A percentile compares a stretch with the other conserved stretches of the same genome.
These are phyloP conservation scores for Synergus laeviventris DNA, from an alignment of 2,888 invertebrate species.

Conservation along the genomic window DNA sequence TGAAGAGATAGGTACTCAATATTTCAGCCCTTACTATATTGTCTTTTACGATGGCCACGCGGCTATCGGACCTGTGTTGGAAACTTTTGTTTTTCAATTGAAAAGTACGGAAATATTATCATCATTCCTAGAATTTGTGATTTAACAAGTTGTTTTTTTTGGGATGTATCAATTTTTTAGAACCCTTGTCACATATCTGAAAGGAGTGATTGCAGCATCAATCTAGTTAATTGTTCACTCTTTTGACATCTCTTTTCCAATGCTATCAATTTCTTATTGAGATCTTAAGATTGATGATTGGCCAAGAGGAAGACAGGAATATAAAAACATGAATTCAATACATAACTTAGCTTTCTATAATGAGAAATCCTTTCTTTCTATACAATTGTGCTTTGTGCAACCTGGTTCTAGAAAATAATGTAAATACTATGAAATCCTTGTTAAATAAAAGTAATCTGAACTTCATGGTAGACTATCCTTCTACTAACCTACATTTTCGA, in stretches of 20 bases:
- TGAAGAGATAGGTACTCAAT: neutral
- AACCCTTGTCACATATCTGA: no score
- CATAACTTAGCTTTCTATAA: neutral
- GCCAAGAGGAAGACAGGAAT: no score
- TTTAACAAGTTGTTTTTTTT: no score
- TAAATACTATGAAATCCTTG: neutral
- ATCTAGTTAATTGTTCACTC: neutral
- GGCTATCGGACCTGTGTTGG: constrained; percentile 58
- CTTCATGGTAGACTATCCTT: constrained; percentile 9
- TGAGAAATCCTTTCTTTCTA: neutral
- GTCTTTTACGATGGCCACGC: constrained; percentile 54
- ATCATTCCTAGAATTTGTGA: no score
- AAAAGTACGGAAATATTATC: no score
- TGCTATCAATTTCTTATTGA: neutral
- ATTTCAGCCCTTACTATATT: no score
- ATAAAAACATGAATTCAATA: no score
- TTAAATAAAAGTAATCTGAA: neutral
- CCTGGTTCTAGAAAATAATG: neutral
- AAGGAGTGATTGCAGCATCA: no score
- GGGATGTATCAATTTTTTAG: no score
- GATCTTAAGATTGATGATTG: neutral
- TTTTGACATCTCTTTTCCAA: neutral
- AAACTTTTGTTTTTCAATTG: constrained; percentile 44
- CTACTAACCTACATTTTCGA: constrained; percentile 28
- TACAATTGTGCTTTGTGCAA: neutral